phyloP scores from a whole-genome alignment of 2,797 vertebrate genomes.

The Caiman crocodilus region DNA sequence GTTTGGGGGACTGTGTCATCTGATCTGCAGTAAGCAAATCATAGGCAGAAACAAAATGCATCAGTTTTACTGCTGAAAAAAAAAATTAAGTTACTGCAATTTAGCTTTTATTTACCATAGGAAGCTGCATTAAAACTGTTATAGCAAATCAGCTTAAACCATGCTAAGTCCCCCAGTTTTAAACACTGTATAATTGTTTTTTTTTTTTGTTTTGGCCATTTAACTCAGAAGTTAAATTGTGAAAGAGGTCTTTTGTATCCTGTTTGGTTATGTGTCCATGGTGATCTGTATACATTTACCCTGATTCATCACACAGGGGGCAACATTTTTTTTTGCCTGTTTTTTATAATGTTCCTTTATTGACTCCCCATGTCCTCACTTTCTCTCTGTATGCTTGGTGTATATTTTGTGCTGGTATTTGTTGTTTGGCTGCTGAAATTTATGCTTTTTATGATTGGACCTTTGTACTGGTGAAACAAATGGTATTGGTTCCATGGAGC shows the following conservation, averaged over 20 bases:
- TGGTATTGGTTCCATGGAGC: not conserved
- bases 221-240: not conserved
- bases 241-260: not conserved
- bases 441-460: not conserved
- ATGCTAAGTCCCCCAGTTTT: too few relatives aligned
- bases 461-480: not conserved
- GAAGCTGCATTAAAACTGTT: too few relatives aligned
- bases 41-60: too few relatives aligned
- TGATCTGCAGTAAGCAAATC: too few relatives aligned
- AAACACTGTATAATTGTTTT: too few relatives aligned
- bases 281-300: not conserved
- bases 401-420: not conserved
- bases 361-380: not conserved
- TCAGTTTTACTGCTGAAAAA: too few relatives aligned
- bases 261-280: not conserved
- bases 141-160: too few relatives aligned
- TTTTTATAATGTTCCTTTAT: not conserved
- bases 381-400: not conserved
- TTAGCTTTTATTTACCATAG: too few relatives aligned
- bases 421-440: not conserved
- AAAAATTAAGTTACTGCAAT: too few relatives aligned
- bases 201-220: not conserved
- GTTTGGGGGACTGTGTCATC: too few relatives aligned
- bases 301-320: not conserved
- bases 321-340: too few relatives aligned